Evolutionary conservation across 2,888 invertebrate genomes (phyloP).

Genomic region (Theodoxus fluviatilis): DNA sequence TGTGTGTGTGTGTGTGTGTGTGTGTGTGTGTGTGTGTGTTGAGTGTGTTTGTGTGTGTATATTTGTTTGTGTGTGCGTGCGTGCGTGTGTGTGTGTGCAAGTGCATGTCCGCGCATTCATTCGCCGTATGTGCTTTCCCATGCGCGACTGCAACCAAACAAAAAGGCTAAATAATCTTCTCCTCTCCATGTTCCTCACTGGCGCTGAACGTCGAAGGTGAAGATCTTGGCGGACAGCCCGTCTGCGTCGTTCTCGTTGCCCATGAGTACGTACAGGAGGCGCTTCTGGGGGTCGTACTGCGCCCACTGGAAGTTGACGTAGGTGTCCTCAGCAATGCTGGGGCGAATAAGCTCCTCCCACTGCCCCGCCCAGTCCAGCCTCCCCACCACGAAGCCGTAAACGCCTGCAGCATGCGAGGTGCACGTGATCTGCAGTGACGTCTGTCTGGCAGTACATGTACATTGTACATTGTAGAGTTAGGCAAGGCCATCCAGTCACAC

Average conservation of each 20-base stretch:
- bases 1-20: background rate
- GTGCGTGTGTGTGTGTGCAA: background rate
- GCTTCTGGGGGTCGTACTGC: conserved; percentile 36
- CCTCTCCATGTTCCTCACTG: too few species aligned
- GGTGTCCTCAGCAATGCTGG: conserved; percentile 34
- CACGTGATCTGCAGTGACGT: too few species aligned
- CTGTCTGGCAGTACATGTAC: background rate
- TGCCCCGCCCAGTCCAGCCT: conserved; percentile 31
- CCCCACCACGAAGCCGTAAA: conserved; percentile 32
- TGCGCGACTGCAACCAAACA: too few species aligned
- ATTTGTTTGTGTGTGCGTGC: background rate
- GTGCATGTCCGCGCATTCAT: background rate
- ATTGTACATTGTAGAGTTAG: background rate
- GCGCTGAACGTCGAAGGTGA: conserved; percentile 32
- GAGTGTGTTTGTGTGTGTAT: background rate
- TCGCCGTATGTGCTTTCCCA: too few species aligned
- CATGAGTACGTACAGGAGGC: conserved; percentile 36
- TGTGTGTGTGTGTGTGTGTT: conserved; percentile 17
- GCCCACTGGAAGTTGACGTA: conserved; percentile 46
- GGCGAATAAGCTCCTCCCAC: conserved; percentile 28
- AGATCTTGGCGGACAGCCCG: conserved; percentile 38
- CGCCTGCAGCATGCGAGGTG: conserved; percentile 30
- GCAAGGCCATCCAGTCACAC: background rate
- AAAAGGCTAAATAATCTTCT: too few species aligned
- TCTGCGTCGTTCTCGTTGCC: conserved; percentile 45